Evolutionary conservation across 2,888 invertebrate genomes (phyloP), one percentile per base, ranked within the genome.

Genomic region (Biston betularia): DNA sequence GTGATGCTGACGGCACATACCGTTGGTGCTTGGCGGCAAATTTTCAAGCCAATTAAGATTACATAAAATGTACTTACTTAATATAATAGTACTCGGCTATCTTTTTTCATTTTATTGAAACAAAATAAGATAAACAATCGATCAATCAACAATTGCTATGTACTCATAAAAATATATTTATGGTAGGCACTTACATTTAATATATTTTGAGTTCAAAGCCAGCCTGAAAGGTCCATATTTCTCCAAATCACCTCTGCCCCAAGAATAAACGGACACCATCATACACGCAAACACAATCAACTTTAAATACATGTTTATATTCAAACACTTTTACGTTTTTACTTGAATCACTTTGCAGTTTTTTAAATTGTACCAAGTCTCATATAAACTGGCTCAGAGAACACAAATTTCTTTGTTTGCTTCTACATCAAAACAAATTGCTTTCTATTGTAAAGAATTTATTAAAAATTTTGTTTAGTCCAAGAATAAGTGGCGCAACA

Each of bases 201-300:
- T 82, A 49, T 89, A 79, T 42, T 81, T 85, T 0, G 89, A 89
- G 59, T 79, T 82, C 11, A 92, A 64, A 0, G 84, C 86, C 38
- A 88, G 34, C 68, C 87, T 84, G 44, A 92, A 87, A 0, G 92
- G 92, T 68, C 92, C 92, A 77, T 86, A 91, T 70, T 87, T 89
- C 57, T 90, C 91, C 66, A 88, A 79, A 69, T 89, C 89, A 0
- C 89, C 89, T n/a, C 87, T 79, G 0, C 86, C 87, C 80, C 85
- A 89, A 0, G 77, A 78, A 58, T 73, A 56, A 0, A 70, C 71
- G 45, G 60, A 63, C 33, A 59, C 68, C 50, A 81, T 60, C 46
- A 76, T 65, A 79, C 72, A 80, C 64, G 68, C 53, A 15, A 81
- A 65, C 62, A 82, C 60, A 75, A 70, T 79, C 44, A 78, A 54